phyloP scores from a whole-genome alignment of 2,888 invertebrate species.

The Lasioglossum vierecki region DNA sequence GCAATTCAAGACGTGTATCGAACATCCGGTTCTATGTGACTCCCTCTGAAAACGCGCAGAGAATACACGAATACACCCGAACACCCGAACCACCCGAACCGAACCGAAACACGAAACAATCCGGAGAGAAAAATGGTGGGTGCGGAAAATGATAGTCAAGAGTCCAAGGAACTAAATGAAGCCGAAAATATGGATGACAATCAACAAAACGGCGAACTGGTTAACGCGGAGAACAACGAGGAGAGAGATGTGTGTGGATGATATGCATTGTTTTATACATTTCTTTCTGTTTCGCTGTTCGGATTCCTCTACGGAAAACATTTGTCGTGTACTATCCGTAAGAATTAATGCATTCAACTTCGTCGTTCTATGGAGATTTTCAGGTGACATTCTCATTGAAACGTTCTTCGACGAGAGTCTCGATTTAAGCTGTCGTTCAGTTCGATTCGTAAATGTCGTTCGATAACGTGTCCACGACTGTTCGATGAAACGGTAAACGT shows the following conservation, averaged over 20 bases:
- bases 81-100: no score
- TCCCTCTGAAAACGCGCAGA: conserved; percentile 43
- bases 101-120: conserved; percentile 42
- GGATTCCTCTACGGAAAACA: conserved; percentile 1
- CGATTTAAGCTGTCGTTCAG: background rate
- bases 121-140: conserved; percentile 68
- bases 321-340: conserved; percentile 7
- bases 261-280: conserved; percentile 16
- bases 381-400: background rate
- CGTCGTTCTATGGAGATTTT: background rate
- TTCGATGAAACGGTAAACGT: background rate
- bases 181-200: conserved; percentile 71
- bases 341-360: conserved; percentile 13
- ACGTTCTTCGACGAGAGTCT: background rate
- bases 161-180: conserved; percentile 55
- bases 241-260: conserved; percentile 74
- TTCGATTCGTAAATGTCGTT: background rate
- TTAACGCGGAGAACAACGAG: conserved; percentile 69
- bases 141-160: conserved; percentile 66
- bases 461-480: background rate
- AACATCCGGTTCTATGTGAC: conserved; percentile 50
- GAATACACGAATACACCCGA: no score
- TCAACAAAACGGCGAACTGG: conserved; percentile 74
- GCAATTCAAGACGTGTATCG: conserved; percentile 22
- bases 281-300: conserved; percentile 12